Base-by-base conservation (phyloP, 1,140 invertebrate genomes). In the Ceratosolen fusciceps region DNA sequence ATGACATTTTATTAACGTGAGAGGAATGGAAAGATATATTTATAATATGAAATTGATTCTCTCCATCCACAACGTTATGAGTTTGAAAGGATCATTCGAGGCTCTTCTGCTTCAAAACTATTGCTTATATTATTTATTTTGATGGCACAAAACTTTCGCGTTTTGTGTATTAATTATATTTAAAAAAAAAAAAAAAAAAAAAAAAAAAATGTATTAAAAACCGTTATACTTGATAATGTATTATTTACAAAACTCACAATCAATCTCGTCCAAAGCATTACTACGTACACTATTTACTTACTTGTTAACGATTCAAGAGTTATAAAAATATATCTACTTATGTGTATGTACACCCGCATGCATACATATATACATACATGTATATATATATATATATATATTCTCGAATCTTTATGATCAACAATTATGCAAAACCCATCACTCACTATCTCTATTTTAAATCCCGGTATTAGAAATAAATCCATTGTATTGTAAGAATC, bases 181-280 rank as follows among this genome's bases (percentile, higher is more conserved):
- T 85, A 85, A 87, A 85, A n/a, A n/a, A n/a, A n/a, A n/a, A n/a
- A n/a, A n/a, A n/a, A n/a, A n/a, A n/a, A n/a, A n/a, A n/a, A n/a
- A n/a, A n/a, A n/a, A n/a, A n/a, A n/a, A 84, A 87, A 86, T 88
- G 83, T 87, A 88, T 87, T 86, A 88, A 88, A 85, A 85, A 87
- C 84, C 75, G 75, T 77, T 77, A 77, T 70, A 2, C n/a, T n/a
- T n/a, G n/a, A n/a, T n/a, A n/a, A n/a, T 60, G 54, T 58, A 39
- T 29, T 39, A 67, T 67, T 67, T 67, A 39, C 39, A 10, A 39
- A n/a, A 5, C 12, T 60, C 31, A 31, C 12, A 31, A 29, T 31
- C 14, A 60, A 60, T 31, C 4, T 14, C 58, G 26, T 31, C 2
- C 2, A 31, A 16, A 60, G 31, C 10, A 29, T 31, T 60, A 31